Conservation (phyloP, 2,113 vertebrate species). For the Genyomyrus donnyi region DNA sequence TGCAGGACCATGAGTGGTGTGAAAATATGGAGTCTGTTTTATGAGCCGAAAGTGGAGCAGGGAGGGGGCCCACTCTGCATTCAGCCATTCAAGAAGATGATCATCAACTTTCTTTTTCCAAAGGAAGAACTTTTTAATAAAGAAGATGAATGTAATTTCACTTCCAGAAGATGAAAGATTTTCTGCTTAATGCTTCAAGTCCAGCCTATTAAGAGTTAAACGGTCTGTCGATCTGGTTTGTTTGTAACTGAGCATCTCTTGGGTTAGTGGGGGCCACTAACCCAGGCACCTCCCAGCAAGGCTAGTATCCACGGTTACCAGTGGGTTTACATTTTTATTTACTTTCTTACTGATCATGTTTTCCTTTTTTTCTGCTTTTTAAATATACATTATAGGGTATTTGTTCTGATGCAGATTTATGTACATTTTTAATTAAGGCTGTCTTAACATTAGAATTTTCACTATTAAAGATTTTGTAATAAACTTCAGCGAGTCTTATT, state of each 20-base stretch:
- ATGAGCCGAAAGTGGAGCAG: conserved; percentile 55
- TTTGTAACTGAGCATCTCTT: not conserved
- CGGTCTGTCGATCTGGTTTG: conserved; percentile 38
- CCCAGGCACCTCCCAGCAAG: conserved; percentile 36
- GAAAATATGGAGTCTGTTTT: conserved; percentile 99
- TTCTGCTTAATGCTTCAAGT: conserved; percentile 26
- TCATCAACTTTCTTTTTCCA: conserved; percentile 33
- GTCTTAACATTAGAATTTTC: not conserved
- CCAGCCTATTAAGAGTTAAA: conserved; percentile 13
- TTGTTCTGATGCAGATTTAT: conserved; percentile 1
- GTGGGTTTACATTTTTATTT: conserved; percentile 35
- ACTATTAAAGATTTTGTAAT: conserved; percentile 11
- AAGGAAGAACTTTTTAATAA: conserved; percentile 28
- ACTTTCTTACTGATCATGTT: conserved; percentile 12
- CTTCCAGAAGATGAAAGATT: conserved; percentile 28
- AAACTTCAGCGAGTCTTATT: not conserved
- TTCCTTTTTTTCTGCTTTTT: conserved; percentile 14
- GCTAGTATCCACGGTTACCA: conserved; percentile 27
- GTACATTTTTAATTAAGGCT: conserved; percentile 5
- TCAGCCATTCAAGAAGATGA: conserved; percentile 32
- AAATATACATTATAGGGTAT: not conserved
- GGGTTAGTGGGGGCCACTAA: not conserved
- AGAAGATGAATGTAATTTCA: conserved; percentile 30
- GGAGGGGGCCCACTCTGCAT: conserved; percentile 24
- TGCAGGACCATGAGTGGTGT: conserved; percentile 93